A percentile compares a stretch with the other conserved stretches of the same genome.
phyloP scores from a whole-genome alignment of 2,797 vertebrate species.

The Podargus strigoides region DNA sequence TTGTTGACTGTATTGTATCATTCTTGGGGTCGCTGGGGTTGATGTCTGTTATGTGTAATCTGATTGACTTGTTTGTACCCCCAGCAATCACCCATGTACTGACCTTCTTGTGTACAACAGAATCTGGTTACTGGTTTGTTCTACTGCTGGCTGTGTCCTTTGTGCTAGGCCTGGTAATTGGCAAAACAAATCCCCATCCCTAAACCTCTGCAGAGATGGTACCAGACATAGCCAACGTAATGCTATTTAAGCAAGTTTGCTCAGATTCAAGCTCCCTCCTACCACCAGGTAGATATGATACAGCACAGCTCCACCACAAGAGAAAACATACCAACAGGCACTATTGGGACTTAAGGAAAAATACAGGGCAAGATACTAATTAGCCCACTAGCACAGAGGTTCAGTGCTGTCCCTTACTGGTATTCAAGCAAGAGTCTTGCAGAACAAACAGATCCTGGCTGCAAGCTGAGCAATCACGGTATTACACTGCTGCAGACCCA shows the following conservation, averaged over 20 bases:
- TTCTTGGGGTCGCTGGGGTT: too few species aligned
- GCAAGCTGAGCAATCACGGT: background rate
- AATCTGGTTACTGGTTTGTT: too few species aligned
- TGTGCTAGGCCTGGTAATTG: too few species aligned
- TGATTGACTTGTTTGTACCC: too few species aligned
- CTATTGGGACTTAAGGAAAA: background rate
- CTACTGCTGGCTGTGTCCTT: too few species aligned
- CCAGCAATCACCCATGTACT: too few species aligned
- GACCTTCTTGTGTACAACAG: too few species aligned
- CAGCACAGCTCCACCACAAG: background rate
- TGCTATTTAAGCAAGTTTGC: background rate
- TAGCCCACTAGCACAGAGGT: background rate
- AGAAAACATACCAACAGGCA: background rate
- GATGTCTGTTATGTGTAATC: too few species aligned
- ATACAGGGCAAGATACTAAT: background rate
- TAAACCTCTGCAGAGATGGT: background rate
- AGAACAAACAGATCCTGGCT: background rate
- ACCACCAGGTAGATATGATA: background rate
- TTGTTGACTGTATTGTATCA: too few species aligned
- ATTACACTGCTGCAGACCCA: background rate
- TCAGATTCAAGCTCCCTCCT: background rate
- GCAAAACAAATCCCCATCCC: too few species aligned
- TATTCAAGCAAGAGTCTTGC: background rate
- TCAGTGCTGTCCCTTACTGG: background rate
- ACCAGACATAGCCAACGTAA: background rate